Percentiles rank a stretch among this genome's conserved stretches.
Conservation (phyloP, 2,797 vertebrate genomes). For the Acipenser transmontanus region DNA sequence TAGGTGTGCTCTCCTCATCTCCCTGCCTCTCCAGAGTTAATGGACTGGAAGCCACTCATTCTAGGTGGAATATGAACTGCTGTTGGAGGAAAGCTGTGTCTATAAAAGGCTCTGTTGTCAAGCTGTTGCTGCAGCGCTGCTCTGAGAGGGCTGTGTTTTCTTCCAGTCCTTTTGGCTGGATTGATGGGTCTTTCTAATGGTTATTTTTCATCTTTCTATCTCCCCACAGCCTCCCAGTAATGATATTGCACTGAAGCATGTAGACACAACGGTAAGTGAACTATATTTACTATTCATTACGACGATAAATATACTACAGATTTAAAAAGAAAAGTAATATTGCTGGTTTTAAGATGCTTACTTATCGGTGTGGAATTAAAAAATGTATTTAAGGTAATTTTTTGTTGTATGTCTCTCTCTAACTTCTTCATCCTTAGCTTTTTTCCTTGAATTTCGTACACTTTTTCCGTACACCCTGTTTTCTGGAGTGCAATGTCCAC, state of each 20-base stretch:
- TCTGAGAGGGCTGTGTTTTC: not conserved
- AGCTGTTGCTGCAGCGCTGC: not conserved
- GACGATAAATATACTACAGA: too few species aligned
- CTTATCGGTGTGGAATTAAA: too few species aligned
- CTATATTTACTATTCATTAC: too few species aligned
- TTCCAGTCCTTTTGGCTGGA: not conserved
- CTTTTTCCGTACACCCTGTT: too few species aligned
- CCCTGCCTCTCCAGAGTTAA: not conserved
- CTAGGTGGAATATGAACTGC: not conserved
- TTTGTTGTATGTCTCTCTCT: too few species aligned
- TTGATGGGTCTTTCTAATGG: not conserved
- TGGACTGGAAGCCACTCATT: not conserved
- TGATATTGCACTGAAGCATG: slow-evolving; percentile 72
- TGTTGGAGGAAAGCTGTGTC: not conserved
- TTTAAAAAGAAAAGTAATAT: too few species aligned
- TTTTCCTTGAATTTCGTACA: too few species aligned
- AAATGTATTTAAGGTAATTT: too few species aligned
- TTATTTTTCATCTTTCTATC: slow-evolving; percentile 19
- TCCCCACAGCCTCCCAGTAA: slow-evolving; percentile 61
- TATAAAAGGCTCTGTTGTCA: not conserved
- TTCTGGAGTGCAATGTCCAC: too few species aligned
- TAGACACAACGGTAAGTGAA: slow-evolving; percentile 75
- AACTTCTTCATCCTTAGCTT: too few species aligned
- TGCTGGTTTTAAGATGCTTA: too few species aligned
- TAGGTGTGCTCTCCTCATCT: not conserved